phyloP scores from a whole-genome alignment of 92 coral and sea anemone species.

The Actinernus sp. region DNA sequence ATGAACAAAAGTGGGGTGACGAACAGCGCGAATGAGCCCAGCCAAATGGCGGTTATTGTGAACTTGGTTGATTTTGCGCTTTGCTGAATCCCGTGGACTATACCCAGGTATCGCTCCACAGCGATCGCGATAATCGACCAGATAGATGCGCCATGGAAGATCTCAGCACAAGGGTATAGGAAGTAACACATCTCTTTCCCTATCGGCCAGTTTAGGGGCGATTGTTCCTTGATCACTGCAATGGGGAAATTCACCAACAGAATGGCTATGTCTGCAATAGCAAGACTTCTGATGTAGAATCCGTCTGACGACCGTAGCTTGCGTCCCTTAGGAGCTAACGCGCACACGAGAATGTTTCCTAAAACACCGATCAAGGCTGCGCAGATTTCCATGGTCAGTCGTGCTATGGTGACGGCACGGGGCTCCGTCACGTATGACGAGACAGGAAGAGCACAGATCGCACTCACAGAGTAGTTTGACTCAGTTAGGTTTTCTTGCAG shows the following conservation, averaged over 20 bases:
- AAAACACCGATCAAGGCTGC: conserved; percentile 78
- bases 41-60: conserved; percentile 67
- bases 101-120: conserved; percentile 66
- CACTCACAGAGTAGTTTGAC: too few relatives aligned
- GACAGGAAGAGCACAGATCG: background rate
- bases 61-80: conserved; percentile 9
- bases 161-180: conserved; percentile 76
- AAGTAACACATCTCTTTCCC: conserved; percentile 72
- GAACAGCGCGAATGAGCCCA: conserved; percentile 66
- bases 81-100: conserved; percentile 7
- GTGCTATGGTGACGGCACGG: conserved; percentile 16
- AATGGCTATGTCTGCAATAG: conserved; percentile 86
- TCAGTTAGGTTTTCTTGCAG: too few relatives aligned
- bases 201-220: conserved; percentile 77
- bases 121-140: conserved; percentile 94
- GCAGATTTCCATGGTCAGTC: conserved; percentile 55
- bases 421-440: conserved; percentile 54
- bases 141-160: conserved; percentile 84
- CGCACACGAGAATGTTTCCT: conserved; percentile 73
- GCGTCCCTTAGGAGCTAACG: conserved; percentile 37
- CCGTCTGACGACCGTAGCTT: conserved; percentile 55
- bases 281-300: conserved; percentile 82
- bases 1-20: conserved; percentile 70
- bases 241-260: conserved; percentile 74
- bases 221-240: conserved; percentile 70